Evolutionary conservation across 2,113 vertebrate species (phyloP).

Genomic region (Corythoichthys intestinalis): DNA sequence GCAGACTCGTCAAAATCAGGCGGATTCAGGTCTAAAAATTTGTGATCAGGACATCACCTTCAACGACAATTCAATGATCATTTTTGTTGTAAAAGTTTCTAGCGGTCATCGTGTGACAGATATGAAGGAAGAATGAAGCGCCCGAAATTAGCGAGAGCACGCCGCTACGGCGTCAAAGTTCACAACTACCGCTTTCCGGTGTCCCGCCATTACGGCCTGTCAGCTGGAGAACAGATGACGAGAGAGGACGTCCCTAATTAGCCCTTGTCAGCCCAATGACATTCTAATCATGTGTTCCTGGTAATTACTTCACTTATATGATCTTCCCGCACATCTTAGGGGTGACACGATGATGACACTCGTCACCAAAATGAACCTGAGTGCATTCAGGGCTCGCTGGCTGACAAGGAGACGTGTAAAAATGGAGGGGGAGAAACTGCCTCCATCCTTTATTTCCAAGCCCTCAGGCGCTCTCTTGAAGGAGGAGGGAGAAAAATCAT

Average conservation of each 20-base stretch:
- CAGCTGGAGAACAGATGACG: slow-evolving; percentile 47
- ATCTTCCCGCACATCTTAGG: slow-evolving; percentile 49
- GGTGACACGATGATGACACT: slow-evolving; percentile 45
- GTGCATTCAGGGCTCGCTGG: slow-evolving; percentile 41
- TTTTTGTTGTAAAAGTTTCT: too few species aligned
- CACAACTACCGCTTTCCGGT: slow-evolving; percentile 52
- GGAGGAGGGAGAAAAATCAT: slow-evolving; percentile 13
- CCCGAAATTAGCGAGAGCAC: slow-evolving; percentile 60
- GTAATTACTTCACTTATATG: slow-evolving; percentile 72
- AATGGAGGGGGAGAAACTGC: slow-evolving; percentile 19
- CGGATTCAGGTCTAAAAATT: too few species aligned
- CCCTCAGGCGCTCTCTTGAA: slow-evolving; percentile 42
- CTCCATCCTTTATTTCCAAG: slow-evolving; percentile 37
- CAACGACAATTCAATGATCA: too few species aligned
- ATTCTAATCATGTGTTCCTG: slow-evolving; percentile 73
- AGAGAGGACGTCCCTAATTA: slow-evolving; percentile 72
- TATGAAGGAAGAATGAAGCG: slow-evolving; percentile 47
- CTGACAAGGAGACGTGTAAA: slow-evolving; percentile 4
- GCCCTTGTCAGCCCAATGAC: slow-evolving; percentile 69
- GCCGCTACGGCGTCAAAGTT: slow-evolving; percentile 48
- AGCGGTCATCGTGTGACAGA: too few species aligned
- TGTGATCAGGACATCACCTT: too few species aligned
- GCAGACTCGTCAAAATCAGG: too few species aligned
- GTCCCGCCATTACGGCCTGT: slow-evolving; percentile 55
- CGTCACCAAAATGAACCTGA: slow-evolving; percentile 54